Conservation (phyloP, 2,888 invertebrate genomes). For the Orthonychiurus folsomi region DNA sequence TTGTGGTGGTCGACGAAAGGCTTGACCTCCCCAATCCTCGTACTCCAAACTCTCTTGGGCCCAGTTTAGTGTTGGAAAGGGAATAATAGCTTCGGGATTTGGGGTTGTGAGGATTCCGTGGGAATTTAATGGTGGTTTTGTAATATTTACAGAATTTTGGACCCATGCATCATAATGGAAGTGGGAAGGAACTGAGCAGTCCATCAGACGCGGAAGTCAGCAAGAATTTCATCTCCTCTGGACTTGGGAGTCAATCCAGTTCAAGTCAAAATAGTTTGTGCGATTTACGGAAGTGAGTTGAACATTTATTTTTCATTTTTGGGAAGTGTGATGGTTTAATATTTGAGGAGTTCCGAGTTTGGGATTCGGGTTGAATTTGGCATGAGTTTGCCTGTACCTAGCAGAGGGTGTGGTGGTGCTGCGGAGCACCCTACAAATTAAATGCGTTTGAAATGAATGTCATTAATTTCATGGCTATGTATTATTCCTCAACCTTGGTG, state of each 20-base stretch:
- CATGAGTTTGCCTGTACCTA: neutral
- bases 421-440: neutral
- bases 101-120: neutral
- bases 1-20: too few relatives aligned
- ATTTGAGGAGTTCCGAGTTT: too few relatives aligned
- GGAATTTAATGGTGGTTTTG: neutral
- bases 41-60: too few relatives aligned
- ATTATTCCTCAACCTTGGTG: neutral
- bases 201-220: conserved; percentile 39
- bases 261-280: conserved; percentile 39
- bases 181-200: conserved; percentile 37
- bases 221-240: conserved; percentile 36
- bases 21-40: neutral
- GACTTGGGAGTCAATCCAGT: conserved; percentile 39
- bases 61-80: neutral
- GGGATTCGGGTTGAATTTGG: too few relatives aligned
- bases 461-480: neutral
- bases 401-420: neutral
- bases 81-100: neutral
- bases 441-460: neutral
- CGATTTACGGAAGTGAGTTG: conserved; percentile 35
- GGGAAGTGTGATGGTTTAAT: too few relatives aligned
- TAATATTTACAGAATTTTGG: conserved; percentile 36
- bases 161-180: conserved; percentile 32
- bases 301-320: neutral